Conservation (phyloP, 2,113 vertebrate genomes). For the Cisticola juncidis region DNA sequence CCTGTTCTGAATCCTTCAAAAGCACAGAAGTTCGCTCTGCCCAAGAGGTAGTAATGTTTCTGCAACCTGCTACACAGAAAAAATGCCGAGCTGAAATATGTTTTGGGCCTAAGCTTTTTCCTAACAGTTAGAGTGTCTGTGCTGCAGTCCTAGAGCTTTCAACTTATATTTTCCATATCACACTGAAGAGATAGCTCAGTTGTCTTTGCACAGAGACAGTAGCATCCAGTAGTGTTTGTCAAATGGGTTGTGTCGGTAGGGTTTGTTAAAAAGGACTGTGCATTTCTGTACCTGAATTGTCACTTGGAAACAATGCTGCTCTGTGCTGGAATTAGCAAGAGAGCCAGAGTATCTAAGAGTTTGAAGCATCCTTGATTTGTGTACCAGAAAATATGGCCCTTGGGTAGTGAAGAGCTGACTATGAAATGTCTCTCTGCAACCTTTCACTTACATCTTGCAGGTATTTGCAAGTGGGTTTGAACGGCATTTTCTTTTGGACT, state of each 20-base stretch:
- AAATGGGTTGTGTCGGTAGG: not conserved
- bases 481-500: conserved; percentile 79
- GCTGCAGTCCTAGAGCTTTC: not conserved
- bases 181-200: not conserved
- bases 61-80: not conserved
- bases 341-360: not conserved
- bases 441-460: conserved; percentile 66
- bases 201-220: not conserved
- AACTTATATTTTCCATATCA: not conserved
- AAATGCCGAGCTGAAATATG: not conserved
- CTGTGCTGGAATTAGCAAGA: not conserved
- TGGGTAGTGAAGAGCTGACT: not conserved
- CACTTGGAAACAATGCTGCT: not conserved
- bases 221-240: not conserved
- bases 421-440: not conserved
- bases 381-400: not conserved
- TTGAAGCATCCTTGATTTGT: not conserved
- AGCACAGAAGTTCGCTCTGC: not conserved
- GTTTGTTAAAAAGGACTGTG: not conserved
- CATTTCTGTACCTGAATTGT: not conserved
- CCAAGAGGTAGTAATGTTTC: not conserved
- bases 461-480: conserved; percentile 82
- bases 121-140: not conserved
- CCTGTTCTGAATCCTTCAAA: not conserved
- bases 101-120: not conserved